phyloP scores from a whole-genome alignment of 2,797 vertebrate species.

The Eutrigla gurnardus region DNA sequence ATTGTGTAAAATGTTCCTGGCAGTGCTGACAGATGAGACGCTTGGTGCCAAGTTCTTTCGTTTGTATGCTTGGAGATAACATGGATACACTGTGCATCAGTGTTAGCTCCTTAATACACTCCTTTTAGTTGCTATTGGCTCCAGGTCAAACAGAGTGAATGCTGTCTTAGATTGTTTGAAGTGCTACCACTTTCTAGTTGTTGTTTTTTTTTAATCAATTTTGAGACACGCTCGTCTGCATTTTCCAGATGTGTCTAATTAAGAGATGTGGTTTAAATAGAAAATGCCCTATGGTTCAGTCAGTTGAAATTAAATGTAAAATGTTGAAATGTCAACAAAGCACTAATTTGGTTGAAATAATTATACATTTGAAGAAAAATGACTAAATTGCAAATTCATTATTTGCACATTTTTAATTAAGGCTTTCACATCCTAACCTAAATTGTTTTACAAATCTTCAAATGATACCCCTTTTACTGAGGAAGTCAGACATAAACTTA shows the following conservation, averaged over 20 bases:
- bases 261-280: neutral
- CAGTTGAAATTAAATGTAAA: neutral
- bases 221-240: neutral
- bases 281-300: neutral
- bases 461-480: slow-evolving; percentile 14
- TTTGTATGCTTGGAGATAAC: slow-evolving; percentile 60
- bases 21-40: slow-evolving; percentile 70
- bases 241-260: neutral
- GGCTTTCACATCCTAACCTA: neutral
- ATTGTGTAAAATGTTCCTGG: slow-evolving; percentile 70
- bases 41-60: slow-evolving; percentile 60
- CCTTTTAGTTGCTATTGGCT: slow-evolving; percentile 49
- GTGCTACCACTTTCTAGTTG: neutral
- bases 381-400: neutral
- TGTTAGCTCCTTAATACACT: slow-evolving; percentile 7
- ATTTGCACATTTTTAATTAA: neutral
- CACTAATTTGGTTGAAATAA: neutral
- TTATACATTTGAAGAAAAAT: neutral
- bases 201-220: neutral
- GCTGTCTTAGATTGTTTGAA: neutral
- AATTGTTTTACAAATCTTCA: slow-evolving; percentile 7
- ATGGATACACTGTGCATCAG: slow-evolving; percentile 37
- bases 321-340: neutral
- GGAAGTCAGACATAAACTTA: neutral
- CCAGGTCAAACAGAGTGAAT: slow-evolving; percentile 39